Conservation (phyloP, 2,113 vertebrate species). For the Gopherus flavomarginatus region DNA sequence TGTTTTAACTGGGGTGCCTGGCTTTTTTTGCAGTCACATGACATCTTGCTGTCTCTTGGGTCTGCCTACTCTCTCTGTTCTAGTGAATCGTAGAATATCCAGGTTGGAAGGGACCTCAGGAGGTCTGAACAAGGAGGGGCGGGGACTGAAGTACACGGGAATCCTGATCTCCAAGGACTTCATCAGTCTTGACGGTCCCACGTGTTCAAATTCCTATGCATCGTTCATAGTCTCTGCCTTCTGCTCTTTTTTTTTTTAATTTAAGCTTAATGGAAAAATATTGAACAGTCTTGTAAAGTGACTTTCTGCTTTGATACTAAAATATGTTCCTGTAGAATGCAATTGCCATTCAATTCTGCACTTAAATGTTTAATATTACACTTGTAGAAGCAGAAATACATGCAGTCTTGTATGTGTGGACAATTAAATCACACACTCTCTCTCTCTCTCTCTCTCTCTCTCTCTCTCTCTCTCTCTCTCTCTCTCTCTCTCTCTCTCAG, state of each 20-base stretch:
- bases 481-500: no score
- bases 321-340: not conserved
- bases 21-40: not conserved
- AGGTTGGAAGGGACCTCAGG: no score
- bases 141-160: not conserved
- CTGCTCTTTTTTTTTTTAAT: not conserved
- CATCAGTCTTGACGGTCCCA: not conserved
- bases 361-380: not conserved
- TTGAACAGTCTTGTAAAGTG: not conserved
- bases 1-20: not conserved
- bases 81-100: not conserved
- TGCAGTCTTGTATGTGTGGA: not conserved
- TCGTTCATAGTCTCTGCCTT: not conserved
- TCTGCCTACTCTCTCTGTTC: not conserved
- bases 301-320: not conserved
- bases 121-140: not conserved
- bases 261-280: not conserved
- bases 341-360: not conserved
- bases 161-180: not conserved
- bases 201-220: not conserved
- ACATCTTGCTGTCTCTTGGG: not conserved
- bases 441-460: no score
- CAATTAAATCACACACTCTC: rapidly evolving
- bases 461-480: no score
- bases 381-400: not conserved